Evolutionary conservation across 2,113 vertebrate genomes (phyloP).

Genomic region (Motacilla tschutschensis): DNA sequence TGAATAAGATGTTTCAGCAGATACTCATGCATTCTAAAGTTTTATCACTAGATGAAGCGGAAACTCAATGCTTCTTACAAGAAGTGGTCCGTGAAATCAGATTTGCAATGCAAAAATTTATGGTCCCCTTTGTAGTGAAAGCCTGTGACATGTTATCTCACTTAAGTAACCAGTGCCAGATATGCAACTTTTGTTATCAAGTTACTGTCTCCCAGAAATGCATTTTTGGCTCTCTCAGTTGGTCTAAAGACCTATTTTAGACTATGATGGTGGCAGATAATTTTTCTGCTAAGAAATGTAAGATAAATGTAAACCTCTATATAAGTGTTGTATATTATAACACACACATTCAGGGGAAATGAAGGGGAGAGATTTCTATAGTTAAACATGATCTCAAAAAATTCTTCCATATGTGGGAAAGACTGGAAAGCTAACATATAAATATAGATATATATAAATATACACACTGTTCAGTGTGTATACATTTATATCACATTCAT

Average conservation of each 20-base stretch:
- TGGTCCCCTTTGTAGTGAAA: conserved; percentile 37
- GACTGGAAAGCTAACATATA: conserved; percentile 67
- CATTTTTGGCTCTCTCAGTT: conserved; percentile 27
- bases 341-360: conserved; percentile 57
- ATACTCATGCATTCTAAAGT: conserved; percentile 32
- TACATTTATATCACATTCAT: conserved; percentile 76
- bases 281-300: conserved; percentile 61
- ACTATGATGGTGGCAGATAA: conserved; percentile 37
- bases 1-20: conserved; percentile 49
- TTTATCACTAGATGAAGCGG: conserved; percentile 45
- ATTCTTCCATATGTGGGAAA: conserved; percentile 79
- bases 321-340: conserved; percentile 67
- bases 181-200: conserved; percentile 59
- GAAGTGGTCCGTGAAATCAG: conserved; percentile 61
- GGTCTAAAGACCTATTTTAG: conserved; percentile 18
- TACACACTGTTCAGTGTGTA: conserved; percentile 68
- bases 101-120: conserved; percentile 58
- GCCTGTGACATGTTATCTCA: conserved; percentile 38
- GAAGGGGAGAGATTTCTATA: conserved; percentile 62
- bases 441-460: conserved; percentile 72
- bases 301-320: conserved; percentile 66
- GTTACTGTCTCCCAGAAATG: conserved; percentile 50
- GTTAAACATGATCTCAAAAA: conserved; percentile 71
- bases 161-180: conserved; percentile 22
- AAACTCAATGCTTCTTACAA: conserved; percentile 56